Base-by-base conservation (phyloP, 2,113 vertebrate species). In the Misgurnus mizolepis region DNA sequence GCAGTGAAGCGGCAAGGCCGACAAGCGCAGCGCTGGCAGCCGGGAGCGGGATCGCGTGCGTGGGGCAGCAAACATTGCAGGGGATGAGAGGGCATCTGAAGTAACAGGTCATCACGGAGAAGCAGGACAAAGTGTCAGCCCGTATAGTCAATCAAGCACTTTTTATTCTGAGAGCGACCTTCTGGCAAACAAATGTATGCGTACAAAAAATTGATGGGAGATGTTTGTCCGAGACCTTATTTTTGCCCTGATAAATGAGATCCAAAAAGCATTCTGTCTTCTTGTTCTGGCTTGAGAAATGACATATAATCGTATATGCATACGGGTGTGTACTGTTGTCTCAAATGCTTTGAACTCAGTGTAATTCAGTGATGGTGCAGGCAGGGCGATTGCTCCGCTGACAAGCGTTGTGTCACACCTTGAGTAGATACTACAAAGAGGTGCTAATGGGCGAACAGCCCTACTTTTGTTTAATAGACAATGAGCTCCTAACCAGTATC, bases 11-110 rank as follows among this genome's bases (percentile, higher is more conserved):
- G 50, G 41, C 49, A 78, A 76, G 77, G 68, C 47, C 50, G 80
- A 72, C 76, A 55, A 80, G 80, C 62, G 55, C 76, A 53, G n/a
- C 53, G 82, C 85, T 77, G 71, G 77, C 82, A 83, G 77, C 72
- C 85, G 76, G 89, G 91, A 86, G 82, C 81, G 85, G 87, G 89
- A 93, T 93, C 90, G 92, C 92, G 92, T 93, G 92, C 90, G 84
- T 85, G 86, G 87, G 86, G 86, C 90, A 87, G 91, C 91, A 92
- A 93, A 92, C 91, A 92, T 91, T 91, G 91, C 83, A 86, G 89
- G 86, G 91, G 90, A 92, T 89, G 89, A 90, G 87, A 91, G 91
- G 92, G 92, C 92, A 92, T 87, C 86, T 88, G 90, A 88, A 87
- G 89, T 90, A 92, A 91, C 90, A 90, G 90, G 91, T 92, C 91